Evolutionary conservation across 2,797 vertebrate genomes (phyloP), one percentile per base, ranked within the genome.

Genomic region (Mus spretus): DNA sequence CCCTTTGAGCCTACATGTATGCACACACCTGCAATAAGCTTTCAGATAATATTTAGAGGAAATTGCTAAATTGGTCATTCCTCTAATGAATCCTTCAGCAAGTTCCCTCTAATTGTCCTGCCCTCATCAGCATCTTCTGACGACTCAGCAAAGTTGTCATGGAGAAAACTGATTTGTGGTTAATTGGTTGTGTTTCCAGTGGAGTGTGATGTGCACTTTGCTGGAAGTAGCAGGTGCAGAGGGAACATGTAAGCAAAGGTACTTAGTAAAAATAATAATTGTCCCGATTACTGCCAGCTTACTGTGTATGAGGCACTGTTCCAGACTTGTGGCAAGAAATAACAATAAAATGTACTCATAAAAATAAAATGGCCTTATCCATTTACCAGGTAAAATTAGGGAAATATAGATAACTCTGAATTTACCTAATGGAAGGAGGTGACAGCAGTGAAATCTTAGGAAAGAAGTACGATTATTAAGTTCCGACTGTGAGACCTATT

Each of bases 161-260:
- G 61, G 86, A n/a, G 85, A 81, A 89, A 92, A 96, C 90, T 93
- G 95, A 92, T 95, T 61, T 70, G 85, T 63, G 74, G 89, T 86
- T 96, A 96, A 93, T 95, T 96, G 94, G 92, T 93, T 6, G 53
- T 90, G 61, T 96, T 96, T 94, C 92, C 90, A 93, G 14, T 79
- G 80, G 77, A 85, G 90, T 95, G 85, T 59, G 81, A 28, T 84
- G 37, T 77, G 15, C 61, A 26, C 82, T 67, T 44, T 85, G 57
- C 84, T 20, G 77, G 47, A 59, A 47, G 22, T 13, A 4, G 37
- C 19, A 74, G 61, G 26, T 44, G 84, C 81, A 67, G 19, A 55
- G 47, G n/a, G 59, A 74, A 9, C 24, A 3, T 57, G 3, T 28
- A 87, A 79, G 31, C 80, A 93, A 84, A 93, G 65, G 72, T 79